Conservation (phyloP, 2,113 vertebrate genomes). For the Pandion haliaetus region DNA sequence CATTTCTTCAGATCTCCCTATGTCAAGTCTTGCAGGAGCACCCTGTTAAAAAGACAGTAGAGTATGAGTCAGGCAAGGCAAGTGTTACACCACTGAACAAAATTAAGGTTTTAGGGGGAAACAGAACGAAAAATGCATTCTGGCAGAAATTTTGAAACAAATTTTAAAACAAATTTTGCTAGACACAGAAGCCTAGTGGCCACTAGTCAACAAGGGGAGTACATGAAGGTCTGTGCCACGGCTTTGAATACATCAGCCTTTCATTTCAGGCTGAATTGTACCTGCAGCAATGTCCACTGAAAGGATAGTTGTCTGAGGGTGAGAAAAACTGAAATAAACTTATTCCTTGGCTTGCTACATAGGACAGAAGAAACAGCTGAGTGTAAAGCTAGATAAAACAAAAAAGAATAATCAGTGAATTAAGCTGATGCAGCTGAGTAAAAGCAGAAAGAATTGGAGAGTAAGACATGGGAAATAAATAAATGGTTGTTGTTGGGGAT, state of each 20-base stretch:
- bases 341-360: constrained; percentile 36
- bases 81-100: not conserved
- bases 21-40: constrained; percentile 29
- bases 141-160: not conserved
- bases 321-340: not conserved
- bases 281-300: not conserved
- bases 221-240: not conserved
- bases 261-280: not conserved
- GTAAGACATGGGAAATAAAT: not conserved
- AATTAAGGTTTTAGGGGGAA: not conserved
- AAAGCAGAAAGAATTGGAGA: not conserved
- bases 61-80: not conserved
- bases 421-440: not conserved
- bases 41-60: not conserved
- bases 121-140: not conserved
- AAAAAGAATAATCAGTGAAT: not conserved
- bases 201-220: not conserved
- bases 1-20: constrained; percentile 66
- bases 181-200: not conserved
- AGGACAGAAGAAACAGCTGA: constrained; percentile 48
- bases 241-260: not conserved
- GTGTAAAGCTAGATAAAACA: constrained; percentile 28
- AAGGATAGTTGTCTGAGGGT: not conserved
- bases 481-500: not conserved
- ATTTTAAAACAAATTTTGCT: not conserved